These are phyloP conservation scores for Chloropsis cyanopogon DNA, from an alignment of 2,113 vertebrate species.

Conservation along the genomic window DNA sequence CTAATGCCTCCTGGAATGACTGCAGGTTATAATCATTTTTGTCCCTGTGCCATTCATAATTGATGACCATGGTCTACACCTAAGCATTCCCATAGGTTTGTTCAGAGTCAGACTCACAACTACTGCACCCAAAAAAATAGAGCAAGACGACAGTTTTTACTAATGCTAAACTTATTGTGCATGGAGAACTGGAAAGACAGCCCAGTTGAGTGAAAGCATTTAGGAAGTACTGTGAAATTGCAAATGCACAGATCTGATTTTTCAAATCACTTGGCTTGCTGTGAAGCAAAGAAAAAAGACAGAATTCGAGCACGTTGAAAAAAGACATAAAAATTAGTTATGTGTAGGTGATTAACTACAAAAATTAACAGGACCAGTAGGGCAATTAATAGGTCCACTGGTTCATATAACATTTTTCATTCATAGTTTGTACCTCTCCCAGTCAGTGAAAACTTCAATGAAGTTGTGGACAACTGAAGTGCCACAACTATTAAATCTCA, in stretches of 20 bases:
- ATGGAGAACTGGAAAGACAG: conserved; percentile 39
- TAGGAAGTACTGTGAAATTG: conserved; percentile 65
- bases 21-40: neutral
- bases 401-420: conserved; percentile 85
- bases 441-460: conserved; percentile 28
- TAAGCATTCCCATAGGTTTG: neutral
- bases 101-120: neutral
- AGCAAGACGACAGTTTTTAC: conserved; percentile 13
- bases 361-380: conserved; percentile 82
- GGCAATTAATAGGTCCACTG: conserved; percentile 93
- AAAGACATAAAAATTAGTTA: conserved; percentile 74
- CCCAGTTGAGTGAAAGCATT: conserved; percentile 56
- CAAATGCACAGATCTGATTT: conserved; percentile 69
- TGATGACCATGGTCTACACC: neutral
- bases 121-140: neutral
- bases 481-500: conserved; percentile 4
- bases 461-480: neutral
- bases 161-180: conserved; percentile 21
- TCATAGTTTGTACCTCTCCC: conserved; percentile 49
- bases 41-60: neutral
- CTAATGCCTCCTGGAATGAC: neutral
- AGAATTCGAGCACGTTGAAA: conserved; percentile 48
- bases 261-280: conserved; percentile 70
- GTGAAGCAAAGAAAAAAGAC: conserved; percentile 58
- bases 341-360: conserved; percentile 79